Evolutionary conservation across 2,113 vertebrate genomes (phyloP), one percentile per base, ranked within the genome.

Genomic region (Colistium nudipinnis): DNA sequence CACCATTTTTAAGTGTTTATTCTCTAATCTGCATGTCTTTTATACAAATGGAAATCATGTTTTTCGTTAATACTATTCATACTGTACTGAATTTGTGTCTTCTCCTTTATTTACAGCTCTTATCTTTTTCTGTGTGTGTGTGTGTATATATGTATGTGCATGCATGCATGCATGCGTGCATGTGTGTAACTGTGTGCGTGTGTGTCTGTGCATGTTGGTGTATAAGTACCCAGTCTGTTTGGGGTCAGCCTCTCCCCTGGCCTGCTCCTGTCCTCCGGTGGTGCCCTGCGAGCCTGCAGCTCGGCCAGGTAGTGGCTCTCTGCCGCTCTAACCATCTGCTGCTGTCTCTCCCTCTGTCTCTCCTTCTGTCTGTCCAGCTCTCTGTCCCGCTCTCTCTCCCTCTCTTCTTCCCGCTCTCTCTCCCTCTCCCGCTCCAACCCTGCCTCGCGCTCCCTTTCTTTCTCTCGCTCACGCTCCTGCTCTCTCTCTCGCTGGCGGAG

Each of bases 271-370:
- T 98, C 96, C 79, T 98, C 96, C 19, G 76, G 81, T 14, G 94
- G 94, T 10, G 89, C 81, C 47, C 96, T 94, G 53, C 94, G 92
- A 38, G 92, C 93, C 5, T 96, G 95, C 78, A 96, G 89, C 82
- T 98, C 97, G 0, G 96, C 89, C 78, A 97, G 93, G 92, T 96
- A 98, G 55, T 94, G 91, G 4, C 93, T 94, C 76, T 98, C 97
- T 52, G 93, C 92, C 45, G 92, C 94, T 92, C 96, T 93, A 71
- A 94, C 92, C 49, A 95, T 93, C 92, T 94, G 95, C 91, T 96
- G 93, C 85, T 98, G 96, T 67, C 93, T 91, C 62, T 98, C 95
- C 52, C 95, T 93, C 85, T 98, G 94, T 64, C 93, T 88, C 89
- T 98, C 94, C 16, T 90, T 89, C 80, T 96, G 94, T 33, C 88